phyloP scores from a whole-genome alignment of 2,113 vertebrate genomes.

The Mus pahari region DNA sequence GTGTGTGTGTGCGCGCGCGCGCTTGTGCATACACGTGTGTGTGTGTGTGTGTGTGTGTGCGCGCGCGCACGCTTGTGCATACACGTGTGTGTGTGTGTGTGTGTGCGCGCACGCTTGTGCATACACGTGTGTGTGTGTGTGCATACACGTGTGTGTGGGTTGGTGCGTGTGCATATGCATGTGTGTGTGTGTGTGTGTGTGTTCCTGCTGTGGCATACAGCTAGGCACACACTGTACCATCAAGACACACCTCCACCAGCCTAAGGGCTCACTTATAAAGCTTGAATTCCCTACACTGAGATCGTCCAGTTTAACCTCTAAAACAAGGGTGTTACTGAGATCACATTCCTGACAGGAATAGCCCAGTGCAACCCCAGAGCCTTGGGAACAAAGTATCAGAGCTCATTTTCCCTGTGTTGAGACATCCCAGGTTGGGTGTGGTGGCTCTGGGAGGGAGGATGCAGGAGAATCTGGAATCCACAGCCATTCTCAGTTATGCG shows the following conservation, averaged over 20 bases:
- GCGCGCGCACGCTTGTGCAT: not conserved
- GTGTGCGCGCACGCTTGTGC: not conserved
- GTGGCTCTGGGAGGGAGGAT: not conserved
- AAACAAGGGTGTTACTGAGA: slow-evolving; percentile 1
- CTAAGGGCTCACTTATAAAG: not conserved
- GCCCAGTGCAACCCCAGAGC: not conserved
- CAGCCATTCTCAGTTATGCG: not conserved
- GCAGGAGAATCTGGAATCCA: not conserved
- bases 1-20: too few relatives aligned
- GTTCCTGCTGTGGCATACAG: not conserved
- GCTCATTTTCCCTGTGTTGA: not conserved
- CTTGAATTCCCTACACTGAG: not conserved
- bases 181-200: not conserved
- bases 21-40: not conserved
- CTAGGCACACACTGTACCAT: not conserved
- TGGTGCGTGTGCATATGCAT: not conserved
- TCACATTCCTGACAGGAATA: slow-evolving; percentile 32
- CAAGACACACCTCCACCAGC: not conserved
- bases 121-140: not conserved
- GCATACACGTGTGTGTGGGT: not conserved
- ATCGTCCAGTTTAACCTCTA: not conserved
- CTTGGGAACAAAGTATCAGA: not conserved
- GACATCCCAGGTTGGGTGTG: not conserved
- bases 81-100: not conserved
- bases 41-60: not conserved